phyloP scores from a whole-genome alignment of 37 sponge, comb jelly and placozoan genomes.

The Geodia barretti region DNA sequence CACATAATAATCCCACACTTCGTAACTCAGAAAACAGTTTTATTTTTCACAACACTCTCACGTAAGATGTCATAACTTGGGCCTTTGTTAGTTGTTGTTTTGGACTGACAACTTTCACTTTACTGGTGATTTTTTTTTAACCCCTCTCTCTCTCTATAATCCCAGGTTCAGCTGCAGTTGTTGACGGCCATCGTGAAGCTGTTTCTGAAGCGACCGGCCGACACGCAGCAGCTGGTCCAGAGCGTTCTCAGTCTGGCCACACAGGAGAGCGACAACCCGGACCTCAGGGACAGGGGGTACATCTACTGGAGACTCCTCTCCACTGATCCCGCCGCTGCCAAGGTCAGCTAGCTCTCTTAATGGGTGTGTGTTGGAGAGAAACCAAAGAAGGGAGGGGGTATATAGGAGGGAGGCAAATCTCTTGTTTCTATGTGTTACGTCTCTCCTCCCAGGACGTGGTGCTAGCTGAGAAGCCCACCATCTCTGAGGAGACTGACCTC shows the following conservation, averaged over 20 bases:
- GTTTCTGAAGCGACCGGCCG: conserved; percentile 92
- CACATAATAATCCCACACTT: no score
- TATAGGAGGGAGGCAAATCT: not conserved
- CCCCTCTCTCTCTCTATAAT: not conserved
- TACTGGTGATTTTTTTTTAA: not conserved
- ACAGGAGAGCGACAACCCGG: conserved; percentile 99
- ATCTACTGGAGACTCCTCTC: conserved; percentile 99
- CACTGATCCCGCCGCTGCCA: conserved; percentile 98
- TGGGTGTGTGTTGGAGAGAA: not conserved
- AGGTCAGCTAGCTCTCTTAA: conserved; percentile 29
- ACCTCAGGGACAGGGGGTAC: conserved; percentile 96
- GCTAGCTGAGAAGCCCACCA: conserved; percentile 97
- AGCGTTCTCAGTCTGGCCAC: conserved; percentile 92
- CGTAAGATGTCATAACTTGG: no score
- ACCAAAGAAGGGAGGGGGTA: not conserved
- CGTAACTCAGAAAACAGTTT: no score
- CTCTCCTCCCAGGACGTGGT: conserved; percentile 80
- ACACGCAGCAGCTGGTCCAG: conserved; percentile 96
- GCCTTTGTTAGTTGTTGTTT: no score
- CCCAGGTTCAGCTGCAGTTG: conserved; percentile 93
- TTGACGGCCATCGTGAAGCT: conserved; percentile 97
- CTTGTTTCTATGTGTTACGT: not conserved
- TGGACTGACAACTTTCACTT: no score
- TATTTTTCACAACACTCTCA: no score
- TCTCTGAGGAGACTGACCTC: conserved; percentile 97